Conservation (phyloP, 1,140 invertebrate genomes). For the Nephotettix cincticeps region DNA sequence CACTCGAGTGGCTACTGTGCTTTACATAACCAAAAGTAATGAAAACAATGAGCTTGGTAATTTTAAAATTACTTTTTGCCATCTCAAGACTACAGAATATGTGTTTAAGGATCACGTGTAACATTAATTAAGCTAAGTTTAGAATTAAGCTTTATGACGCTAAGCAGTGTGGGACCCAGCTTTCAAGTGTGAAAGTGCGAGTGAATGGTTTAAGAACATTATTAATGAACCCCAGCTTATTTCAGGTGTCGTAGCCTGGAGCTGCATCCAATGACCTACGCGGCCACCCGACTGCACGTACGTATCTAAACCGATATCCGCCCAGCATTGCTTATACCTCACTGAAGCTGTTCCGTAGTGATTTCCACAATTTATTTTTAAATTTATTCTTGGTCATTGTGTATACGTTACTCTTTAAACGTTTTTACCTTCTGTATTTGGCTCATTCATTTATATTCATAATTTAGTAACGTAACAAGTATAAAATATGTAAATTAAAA, state of each 20-base stretch:
- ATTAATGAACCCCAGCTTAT: conserved; percentile 59
- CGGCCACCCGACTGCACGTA: background rate
- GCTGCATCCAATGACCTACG: background rate
- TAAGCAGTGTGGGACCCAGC: background rate
- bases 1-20: background rate
- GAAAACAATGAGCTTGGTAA: background rate
- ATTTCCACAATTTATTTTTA: too few species aligned
- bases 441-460: too few species aligned
- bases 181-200: conserved; percentile 38
- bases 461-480: too few species aligned
- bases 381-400: too few species aligned
- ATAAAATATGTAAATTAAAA: too few species aligned
- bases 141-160: background rate
- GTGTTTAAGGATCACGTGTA: background rate
- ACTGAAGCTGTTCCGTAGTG: too few species aligned
- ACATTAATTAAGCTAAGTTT: background rate
- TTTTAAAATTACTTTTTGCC: background rate
- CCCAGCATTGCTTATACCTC: background rate
- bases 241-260: conserved; percentile 39
- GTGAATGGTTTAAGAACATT: conserved; percentile 54
- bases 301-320: background rate
- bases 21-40: background rate
- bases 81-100: background rate
- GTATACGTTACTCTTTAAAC: too few species aligned
- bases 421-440: too few species aligned